phyloP scores from a whole-genome alignment of 2,888 invertebrate species.

The Cosmia trapezina region DNA sequence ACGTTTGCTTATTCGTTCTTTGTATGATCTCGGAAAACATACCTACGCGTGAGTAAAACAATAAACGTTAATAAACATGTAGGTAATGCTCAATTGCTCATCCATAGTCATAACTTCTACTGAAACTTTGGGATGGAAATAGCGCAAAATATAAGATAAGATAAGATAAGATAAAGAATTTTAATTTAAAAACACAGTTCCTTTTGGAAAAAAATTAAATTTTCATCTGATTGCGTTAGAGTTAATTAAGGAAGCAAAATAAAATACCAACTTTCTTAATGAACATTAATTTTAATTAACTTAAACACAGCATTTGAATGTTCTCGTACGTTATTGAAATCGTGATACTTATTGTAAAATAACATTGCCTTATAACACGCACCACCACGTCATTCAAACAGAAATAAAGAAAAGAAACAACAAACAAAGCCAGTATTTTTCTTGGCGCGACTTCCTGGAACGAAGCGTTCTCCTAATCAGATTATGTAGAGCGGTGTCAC shows the following conservation, averaged over 20 bases:
- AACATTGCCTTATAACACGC: constrained; percentile 16
- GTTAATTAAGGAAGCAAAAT: background rate
- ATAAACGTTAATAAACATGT: constrained; percentile 8
- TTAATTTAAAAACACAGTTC: background rate
- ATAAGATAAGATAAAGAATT: too few relatives aligned
- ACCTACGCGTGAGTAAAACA: background rate
- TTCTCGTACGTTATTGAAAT: constrained; percentile 11
- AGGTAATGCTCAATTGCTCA: background rate
- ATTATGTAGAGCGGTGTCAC: constrained; percentile 66
- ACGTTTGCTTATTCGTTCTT: background rate
- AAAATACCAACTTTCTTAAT: background rate
- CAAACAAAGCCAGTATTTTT: constrained; percentile 45
- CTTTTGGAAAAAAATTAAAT: background rate
- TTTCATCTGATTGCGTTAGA: background rate
- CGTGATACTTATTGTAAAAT: constrained; percentile 22
- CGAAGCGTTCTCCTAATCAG: constrained; percentile 62
- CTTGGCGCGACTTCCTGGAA: constrained; percentile 33
- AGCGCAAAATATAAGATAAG: constrained; percentile 17
- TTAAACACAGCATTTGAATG: background rate
- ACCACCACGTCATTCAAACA: constrained; percentile 10
- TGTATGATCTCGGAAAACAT: background rate
- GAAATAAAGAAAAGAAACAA: constrained; percentile 25
- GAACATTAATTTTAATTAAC: background rate
- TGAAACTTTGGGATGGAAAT: constrained; percentile 16
- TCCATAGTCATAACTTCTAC: constrained; percentile 8